phyloP scores from a whole-genome alignment of 2,113 vertebrate species.

The Gymnobelideus leadbeateri region DNA sequence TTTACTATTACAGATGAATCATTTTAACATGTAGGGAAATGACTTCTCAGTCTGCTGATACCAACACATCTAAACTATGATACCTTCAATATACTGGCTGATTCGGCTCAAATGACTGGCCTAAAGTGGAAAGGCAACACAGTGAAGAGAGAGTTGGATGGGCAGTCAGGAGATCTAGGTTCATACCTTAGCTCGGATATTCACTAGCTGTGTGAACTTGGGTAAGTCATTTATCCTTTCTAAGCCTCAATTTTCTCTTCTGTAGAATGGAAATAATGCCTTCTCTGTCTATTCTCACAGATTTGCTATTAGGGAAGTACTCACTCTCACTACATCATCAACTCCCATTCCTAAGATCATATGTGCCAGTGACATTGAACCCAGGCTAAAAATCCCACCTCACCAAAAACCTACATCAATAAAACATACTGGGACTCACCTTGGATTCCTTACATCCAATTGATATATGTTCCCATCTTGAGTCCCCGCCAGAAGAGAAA shows the following conservation, averaged over 20 bases:
- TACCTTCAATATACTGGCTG: neutral
- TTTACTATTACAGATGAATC: neutral
- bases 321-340: neutral
- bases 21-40: neutral
- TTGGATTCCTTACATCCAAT: slow-evolving; percentile 86
- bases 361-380: neutral
- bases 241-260: neutral
- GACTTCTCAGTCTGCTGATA: neutral
- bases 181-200: neutral
- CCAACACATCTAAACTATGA: neutral
- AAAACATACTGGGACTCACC: slow-evolving; percentile 77
- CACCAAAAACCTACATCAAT: slow-evolving; percentile 28
- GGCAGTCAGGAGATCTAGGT: neutral
- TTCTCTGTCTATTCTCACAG: neutral
- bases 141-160: neutral
- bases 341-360: neutral
- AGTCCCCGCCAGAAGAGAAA: slow-evolving; percentile 85
- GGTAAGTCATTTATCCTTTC: neutral
- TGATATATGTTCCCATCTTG: slow-evolving; percentile 89
- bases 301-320: neutral
- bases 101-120: neutral
- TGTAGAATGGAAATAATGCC: neutral
- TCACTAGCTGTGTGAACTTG: neutral
- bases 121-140: neutral
- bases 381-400: slow-evolving; percentile 57